These are phyloP conservation scores for Folsomia candida DNA, from an alignment of 2,888 invertebrate genomes.

Conservation along the genomic window DNA sequence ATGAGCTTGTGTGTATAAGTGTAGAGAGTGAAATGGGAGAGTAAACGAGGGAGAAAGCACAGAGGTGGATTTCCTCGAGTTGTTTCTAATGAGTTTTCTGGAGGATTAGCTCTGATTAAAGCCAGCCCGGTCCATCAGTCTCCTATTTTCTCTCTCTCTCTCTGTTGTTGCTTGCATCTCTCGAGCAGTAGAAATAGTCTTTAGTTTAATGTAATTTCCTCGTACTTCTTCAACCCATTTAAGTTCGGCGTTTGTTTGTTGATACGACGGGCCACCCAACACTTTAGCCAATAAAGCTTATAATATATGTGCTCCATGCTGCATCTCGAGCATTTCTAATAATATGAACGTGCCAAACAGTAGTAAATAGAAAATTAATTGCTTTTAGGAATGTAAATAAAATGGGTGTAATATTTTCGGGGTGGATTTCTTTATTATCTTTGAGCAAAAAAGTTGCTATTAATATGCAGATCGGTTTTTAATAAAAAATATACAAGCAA, in stretches of 20 bases:
- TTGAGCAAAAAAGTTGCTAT: too few relatives aligned
- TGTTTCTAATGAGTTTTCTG: constrained; percentile 7
- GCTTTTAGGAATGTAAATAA: too few relatives aligned
- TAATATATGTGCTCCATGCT: too few relatives aligned
- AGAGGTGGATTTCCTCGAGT: background rate
- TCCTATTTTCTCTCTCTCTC: background rate
- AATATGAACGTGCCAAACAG: too few relatives aligned
- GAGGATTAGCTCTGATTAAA: constrained; percentile 2
- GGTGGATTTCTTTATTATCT: too few relatives aligned
- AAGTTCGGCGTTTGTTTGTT: background rate
- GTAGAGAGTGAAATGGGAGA: background rate
- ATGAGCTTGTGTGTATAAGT: background rate
- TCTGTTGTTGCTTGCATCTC: background rate
- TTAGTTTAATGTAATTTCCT: background rate
- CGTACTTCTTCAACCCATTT: background rate
- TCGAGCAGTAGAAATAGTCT: background rate
- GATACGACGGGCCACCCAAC: background rate
- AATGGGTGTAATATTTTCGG: too few relatives aligned
- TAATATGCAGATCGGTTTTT: too few relatives aligned
- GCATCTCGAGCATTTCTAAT: too few relatives aligned
- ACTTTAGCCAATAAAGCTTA: background rate
- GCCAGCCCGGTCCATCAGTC: background rate
- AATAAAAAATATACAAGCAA: too few relatives aligned
- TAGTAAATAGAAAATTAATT: too few relatives aligned
- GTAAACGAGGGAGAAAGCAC: background rate